Base-by-base conservation (phyloP, 2,113 vertebrate genomes). In the Upupa epops region DNA sequence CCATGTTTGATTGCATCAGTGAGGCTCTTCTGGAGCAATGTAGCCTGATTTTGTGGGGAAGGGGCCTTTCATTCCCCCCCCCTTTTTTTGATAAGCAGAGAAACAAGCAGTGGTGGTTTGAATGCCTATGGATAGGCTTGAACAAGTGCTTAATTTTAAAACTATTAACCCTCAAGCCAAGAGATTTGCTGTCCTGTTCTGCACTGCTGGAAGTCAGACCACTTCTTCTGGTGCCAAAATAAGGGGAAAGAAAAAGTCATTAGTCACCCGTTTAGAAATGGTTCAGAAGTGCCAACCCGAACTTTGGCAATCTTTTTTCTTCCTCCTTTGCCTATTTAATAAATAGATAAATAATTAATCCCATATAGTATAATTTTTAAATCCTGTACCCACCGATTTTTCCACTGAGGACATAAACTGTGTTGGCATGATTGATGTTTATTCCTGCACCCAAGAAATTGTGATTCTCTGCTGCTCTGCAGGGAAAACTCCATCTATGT, bases 41-140 rank as follows among this genome's bases (percentile, higher is more conserved):
- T 20, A 56, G 65, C 58, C 42, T 8, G 3, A 66, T 92, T 90
- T 95, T 94, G 66, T 5, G 3, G 49, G 75, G 49, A 82, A 72
- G 58, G 68, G 0, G 49, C 59, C 32, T 61, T 79, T 78, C 49
- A 34, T n/a, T 60, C 26, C 51, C 34, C n/a, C 15, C n/a, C 7
- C 45, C 4, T 79, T 4, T 16, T 86, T 87, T 87, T 79, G 71
- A 87, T 69, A 54, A 74, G 55, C 11, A 56, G 75, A 85, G 82
- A 88, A 89, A 49, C 0, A 36, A 83, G 71, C 48, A 25, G 74
- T 18, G 49, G 29, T 87, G 48, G 55, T 66, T 73, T 69, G 36
- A 89, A 84, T 37, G 89, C 68, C 88, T 89, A 59, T 8, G 68
- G 85, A 16, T 51, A 76, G 79, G 68, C 86, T 91, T 76, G 68